Conservation (phyloP, 1,140 invertebrate species). For the Bombyx mori region ASM3026992v2 NC_085116.1:11500501-11501000, state of each 20-base stretch:
- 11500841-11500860: slow-evolving; percentile 32
- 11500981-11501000: no score
- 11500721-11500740: slow-evolving; percentile 42
- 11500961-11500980: no score
- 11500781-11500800: slow-evolving; percentile 48
- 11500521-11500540: slow-evolving; percentile 43
- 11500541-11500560: slow-evolving; percentile 63
- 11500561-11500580: slow-evolving; percentile 58
- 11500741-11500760: slow-evolving; percentile 43
- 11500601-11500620: slow-evolving; percentile 40
- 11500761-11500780: slow-evolving; percentile 47
- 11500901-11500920: no score
- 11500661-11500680: slow-evolving; percentile 58
- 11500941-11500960: no score
- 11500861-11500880: slow-evolving; percentile 18
- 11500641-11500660: slow-evolving; percentile 55
- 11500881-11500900: slow-evolving; percentile 23
- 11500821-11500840: slow-evolving; percentile 56
- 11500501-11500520: slow-evolving; percentile 58
- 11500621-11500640: slow-evolving; percentile 67
- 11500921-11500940: no score
- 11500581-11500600: slow-evolving; percentile 59
- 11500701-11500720: slow-evolving; percentile 30
- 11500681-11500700: slow-evolving; percentile 18
- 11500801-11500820: slow-evolving; percentile 45